phyloP scores from a whole-genome alignment of 2,888 invertebrate genomes.

The Caenorhabditis sp. region DNA sequence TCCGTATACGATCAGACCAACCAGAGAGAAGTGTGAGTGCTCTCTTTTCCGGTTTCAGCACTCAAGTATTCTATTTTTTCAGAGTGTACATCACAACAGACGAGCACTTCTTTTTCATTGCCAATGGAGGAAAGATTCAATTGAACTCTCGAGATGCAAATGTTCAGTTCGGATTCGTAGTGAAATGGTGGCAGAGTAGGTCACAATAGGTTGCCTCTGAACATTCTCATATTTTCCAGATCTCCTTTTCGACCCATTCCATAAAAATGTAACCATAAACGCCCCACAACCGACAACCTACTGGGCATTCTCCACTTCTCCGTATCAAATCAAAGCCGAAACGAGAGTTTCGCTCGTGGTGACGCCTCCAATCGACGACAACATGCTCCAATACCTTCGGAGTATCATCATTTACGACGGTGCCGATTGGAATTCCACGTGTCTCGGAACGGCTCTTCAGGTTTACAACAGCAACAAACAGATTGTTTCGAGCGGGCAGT shows the following conservation, averaged over 20 bases:
- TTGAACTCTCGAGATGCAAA: conserved; percentile 18
- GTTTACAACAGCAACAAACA: background rate
- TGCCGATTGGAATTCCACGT: conserved; percentile 23
- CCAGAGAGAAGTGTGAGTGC: conserved; percentile 10
- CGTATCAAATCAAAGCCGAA: conserved; percentile 23
- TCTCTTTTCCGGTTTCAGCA: background rate
- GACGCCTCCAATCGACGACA: conserved; percentile 12
- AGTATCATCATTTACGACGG: conserved; percentile 33
- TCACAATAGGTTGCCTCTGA: background rate
- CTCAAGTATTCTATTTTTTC: background rate
- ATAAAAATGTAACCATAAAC: background rate
- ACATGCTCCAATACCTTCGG: background rate
- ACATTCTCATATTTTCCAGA: background rate
- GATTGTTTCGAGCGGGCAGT: conserved; percentile 28
- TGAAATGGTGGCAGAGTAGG: conserved; percentile 18
- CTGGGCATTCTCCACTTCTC: conserved; percentile 1
- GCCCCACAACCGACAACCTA: conserved; percentile 2
- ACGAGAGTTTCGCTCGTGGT: conserved; percentile 26
- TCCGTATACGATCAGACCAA: conserved; percentile 16
- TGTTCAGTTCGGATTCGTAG: conserved; percentile 13
- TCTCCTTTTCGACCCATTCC: background rate
- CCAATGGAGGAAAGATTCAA: conserved; percentile 5
- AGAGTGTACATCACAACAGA: conserved; percentile 1
- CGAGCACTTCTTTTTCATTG: conserved; percentile 26
- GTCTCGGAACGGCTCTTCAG: conserved; percentile 26